Evolutionary conservation across 2,888 invertebrate genomes (phyloP), one percentile per base, ranked within the genome.

Genomic region (Polyommatus iphigenia): DNA sequence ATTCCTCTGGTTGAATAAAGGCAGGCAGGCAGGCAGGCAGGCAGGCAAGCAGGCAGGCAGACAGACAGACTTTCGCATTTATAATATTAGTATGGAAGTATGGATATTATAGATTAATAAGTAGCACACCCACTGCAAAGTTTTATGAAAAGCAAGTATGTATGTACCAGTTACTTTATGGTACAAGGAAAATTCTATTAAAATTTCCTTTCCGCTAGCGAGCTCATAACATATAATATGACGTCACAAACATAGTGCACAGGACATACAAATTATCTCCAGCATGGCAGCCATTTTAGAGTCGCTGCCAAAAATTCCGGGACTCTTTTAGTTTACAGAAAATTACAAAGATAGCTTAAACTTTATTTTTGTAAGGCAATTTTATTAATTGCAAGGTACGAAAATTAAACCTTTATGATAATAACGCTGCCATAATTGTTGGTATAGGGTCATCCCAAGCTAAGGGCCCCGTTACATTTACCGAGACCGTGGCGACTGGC

Each of bases 201-300:
- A 67, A 67, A 67, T 67, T 67, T 67, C 67, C 29, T 32, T 54
- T n/a, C 75, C 75, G 54, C 20, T 10, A 50, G 24, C 24, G 46
- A 50, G 75, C 54, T 50, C 75, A 6, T 50, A 75, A 75, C 75
- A 54, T 50, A 8, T 75, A 29, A 73, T 73, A 67, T 29, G 67
- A 67, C 76, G 62, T 24, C 24, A 62, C 76, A 36, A 75, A 75
- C 46, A 73, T 13, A 29, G 75, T 15, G 36, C 41, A 62, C 62
- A 77, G 62, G 57, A 77, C 76, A 67, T 62, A 77, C 76, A 77
- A 77, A 67, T 77, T 77, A 77, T 46, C 41, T n/a, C 46, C 36
- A 57, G 76, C 24, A 20, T 7, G 76, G 36, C 76, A 46, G 59
- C 62, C 41, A 67, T 77, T 67, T 67, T 46, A 46, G 32, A 15